A percentile compares a stretch with the other conserved stretches of the same genome.
These are phyloP conservation scores for Drosophila virilis DNA, from an alignment of 1,140 invertebrate genomes.

Conservation along the genomic window DNA sequence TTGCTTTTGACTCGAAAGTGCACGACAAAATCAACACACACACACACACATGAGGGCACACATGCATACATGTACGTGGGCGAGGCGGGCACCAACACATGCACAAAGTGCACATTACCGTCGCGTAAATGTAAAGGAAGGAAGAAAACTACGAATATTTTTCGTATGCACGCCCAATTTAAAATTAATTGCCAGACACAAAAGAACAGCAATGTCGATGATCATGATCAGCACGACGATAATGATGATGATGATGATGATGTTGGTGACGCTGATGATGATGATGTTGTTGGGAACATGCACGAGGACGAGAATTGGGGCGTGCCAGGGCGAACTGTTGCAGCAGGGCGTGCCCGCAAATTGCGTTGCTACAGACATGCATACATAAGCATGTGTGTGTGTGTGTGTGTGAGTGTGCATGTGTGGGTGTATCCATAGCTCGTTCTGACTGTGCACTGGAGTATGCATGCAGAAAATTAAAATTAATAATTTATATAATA, in stretches of 20 bases:
- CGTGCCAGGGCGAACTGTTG: slow-evolving; percentile 28
- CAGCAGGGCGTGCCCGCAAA: slow-evolving; percentile 41
- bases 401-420: slow-evolving; percentile 19
- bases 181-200: slow-evolving; percentile 84
- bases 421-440: slow-evolving; percentile 27
- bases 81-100: slow-evolving; percentile 27
- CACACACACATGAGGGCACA: slow-evolving; percentile 9
- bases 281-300: slow-evolving; percentile 11
- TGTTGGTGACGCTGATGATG: slow-evolving; percentile 15
- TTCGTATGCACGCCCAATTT: slow-evolving; percentile 83
- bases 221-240: neutral
- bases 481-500: slow-evolving; percentile 84
- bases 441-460: slow-evolving; percentile 62
- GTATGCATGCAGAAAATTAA: slow-evolving; percentile 84
- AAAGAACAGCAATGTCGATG: slow-evolving; percentile 63
- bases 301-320: slow-evolving; percentile 15
- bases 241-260: slow-evolving; percentile 9
- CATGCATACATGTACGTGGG: slow-evolving; percentile 16
- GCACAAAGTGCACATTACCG: slow-evolving; percentile 54
- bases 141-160: slow-evolving; percentile 82
- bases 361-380: slow-evolving; percentile 5
- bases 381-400: slow-evolving; percentile 17
- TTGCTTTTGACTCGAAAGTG: slow-evolving; percentile 35
- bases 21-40: slow-evolving; percentile 51
- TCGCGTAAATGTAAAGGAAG: slow-evolving; percentile 65